These are phyloP conservation scores for Hydrolagus affinis DNA, from an alignment of 2,113 vertebrate species.

Conservation along the genomic window DNA sequence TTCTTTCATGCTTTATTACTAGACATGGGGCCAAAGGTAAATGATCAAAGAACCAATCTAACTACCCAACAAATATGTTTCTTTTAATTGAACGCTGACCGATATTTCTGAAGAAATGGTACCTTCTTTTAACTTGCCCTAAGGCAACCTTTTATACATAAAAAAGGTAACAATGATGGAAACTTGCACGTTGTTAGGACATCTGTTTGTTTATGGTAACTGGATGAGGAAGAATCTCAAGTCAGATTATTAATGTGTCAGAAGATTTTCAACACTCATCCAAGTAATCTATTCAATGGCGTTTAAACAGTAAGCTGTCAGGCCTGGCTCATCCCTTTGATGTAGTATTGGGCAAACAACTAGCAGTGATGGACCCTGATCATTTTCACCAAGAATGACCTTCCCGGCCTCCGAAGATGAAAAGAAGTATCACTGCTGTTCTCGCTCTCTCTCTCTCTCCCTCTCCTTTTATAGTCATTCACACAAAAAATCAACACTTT, in stretches of 20 bases:
- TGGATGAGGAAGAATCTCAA: conserved; percentile 56
- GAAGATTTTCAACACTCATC: conserved; percentile 52
- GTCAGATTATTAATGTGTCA: conserved; percentile 64
- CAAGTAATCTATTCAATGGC: conserved; percentile 48
- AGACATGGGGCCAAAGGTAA: background rate
- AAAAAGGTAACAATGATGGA: background rate
- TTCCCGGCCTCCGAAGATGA: conserved; percentile 40
- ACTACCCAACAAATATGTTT: background rate
- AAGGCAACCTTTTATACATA: background rate
- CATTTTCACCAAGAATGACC: conserved; percentile 43
- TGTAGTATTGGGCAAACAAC: conserved; percentile 41
- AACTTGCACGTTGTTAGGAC: conserved; percentile 8
- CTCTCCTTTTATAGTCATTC: conserved; percentile 42
- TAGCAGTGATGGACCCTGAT: conserved; percentile 45
- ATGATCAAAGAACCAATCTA: conserved; percentile 6
- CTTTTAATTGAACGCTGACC: background rate
- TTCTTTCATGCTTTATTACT: conserved; percentile 23
- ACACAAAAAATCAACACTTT: conserved; percentile 51
- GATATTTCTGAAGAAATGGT: background rate
- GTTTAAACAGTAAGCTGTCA: conserved; percentile 37
- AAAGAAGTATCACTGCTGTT: conserved; percentile 44
- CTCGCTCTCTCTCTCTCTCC: conserved; percentile 35
- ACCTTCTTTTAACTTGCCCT: background rate
- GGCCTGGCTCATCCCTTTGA: conserved; percentile 50
- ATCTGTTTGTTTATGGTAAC: conserved; percentile 28